Evolutionary conservation across 1,140 invertebrate genomes (phyloP), one percentile per base, ranked within the genome.

Genomic region (Dreissena polymorpha): DNA sequence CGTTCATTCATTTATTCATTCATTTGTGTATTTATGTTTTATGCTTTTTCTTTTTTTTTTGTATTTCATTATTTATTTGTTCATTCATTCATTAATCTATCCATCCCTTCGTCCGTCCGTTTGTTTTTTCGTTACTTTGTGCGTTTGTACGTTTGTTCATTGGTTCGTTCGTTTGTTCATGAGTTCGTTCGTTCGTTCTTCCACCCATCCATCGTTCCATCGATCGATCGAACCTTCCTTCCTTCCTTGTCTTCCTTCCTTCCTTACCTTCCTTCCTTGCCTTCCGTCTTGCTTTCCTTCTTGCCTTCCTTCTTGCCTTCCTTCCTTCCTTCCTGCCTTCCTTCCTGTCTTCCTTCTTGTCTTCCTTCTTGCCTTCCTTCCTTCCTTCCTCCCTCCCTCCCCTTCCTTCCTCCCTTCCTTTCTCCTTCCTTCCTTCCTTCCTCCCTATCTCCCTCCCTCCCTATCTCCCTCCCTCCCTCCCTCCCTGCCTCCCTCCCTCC

Each of bases 341-440:
- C 60, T 29, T 65, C 27, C 74, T 39, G 27, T 50, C 74, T 50
- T 65, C 57, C n/a, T 50, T 49, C 57, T 21, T 27, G 16, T 50
- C 57, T 0, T 65, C 60, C 27, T 65, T 57, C 29, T 21, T 39
- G 27, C 29, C 50, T 39, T 21, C 29, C 50, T 6, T 50, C 5
- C 27, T 6, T 57, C 29, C 50, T 39, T 12, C 57, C 27, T 64
- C 49, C 60, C 29, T 27, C 3, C 29, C 29, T 50, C 5, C 74
- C 2, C 10, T 77, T 16, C 60, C 29, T 77, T 16, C 60, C 25
- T 65, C 74, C 49, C 39, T 65, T 21, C 60, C 39, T 27, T 60
- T 49, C 49, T 65, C 55, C 49, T 50, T 65, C 74, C 49, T 50
- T 65, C 74, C 27, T 50, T 50, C 18, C 51, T 77, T 65, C 55